phyloP scores from a whole-genome alignment of 2,113 vertebrate genomes.

The Australoheros scitulus region DNA sequence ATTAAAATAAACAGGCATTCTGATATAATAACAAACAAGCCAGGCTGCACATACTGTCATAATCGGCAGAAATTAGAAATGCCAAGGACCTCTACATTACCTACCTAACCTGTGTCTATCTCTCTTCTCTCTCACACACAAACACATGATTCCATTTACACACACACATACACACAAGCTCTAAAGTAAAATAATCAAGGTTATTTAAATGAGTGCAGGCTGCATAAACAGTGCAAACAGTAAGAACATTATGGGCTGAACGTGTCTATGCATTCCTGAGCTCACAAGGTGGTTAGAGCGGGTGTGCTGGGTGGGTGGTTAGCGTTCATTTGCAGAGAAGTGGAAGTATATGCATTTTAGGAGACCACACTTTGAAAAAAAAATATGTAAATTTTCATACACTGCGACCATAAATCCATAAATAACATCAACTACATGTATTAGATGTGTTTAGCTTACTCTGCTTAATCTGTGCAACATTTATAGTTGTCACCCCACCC shows the following conservation, averaged over 20 bases:
- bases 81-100: constrained; percentile 53
- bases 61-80: constrained; percentile 70
- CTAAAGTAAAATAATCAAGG: constrained; percentile 76
- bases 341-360: constrained; percentile 17
- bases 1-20: constrained; percentile 79
- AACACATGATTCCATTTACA: constrained; percentile 3
- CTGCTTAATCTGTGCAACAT: constrained; percentile 23
- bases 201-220: constrained; percentile 76
- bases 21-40: constrained; percentile 75
- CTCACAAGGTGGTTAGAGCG: constrained; percentile 23
- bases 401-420: constrained; percentile 8
- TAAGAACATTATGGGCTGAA: constrained; percentile 57
- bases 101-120: constrained; percentile 30
- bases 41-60: constrained; percentile 55
- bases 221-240: constrained; percentile 67
- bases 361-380: constrained; percentile 5
- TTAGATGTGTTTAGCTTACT: constrained; percentile 1
- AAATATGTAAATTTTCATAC: constrained; percentile 7
- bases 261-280: constrained; percentile 59
- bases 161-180: constrained; percentile 23
- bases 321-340: constrained; percentile 41
- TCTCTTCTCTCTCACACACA: constrained; percentile 25
- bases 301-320: constrained; percentile 42
- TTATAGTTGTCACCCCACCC: background rate
- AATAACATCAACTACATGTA: constrained; percentile 8